Evolutionary conservation across 2,113 vertebrate species (phyloP), one percentile per base, ranked within the genome.

Genomic region (Falco punctatus): DNA sequence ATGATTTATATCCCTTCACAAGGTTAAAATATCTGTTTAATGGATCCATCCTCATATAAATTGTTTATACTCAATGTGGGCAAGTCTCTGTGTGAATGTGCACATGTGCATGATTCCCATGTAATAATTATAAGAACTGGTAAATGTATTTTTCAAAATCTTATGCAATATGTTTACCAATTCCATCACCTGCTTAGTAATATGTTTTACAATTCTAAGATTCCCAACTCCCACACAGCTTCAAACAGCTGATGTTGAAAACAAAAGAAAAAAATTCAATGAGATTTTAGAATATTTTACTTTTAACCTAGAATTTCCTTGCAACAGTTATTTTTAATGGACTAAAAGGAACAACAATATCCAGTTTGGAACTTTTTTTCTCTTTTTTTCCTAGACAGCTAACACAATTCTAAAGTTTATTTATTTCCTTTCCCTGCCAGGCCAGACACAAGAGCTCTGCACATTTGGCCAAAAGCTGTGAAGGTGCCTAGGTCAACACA

Each of bases 401-500:
- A 65, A 49, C 33, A 61, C 3, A 65, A 16, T 64, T 65, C 21
- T 81, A 48, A 71, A 69, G 9, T 85, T 92, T 78, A 26, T 77
- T 90, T 79, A 11, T 66, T 86, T 77, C 23, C 32, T 92, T 81
- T 66, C n/a, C 9, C 33, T 94, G 11, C 1, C 58, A 90, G 26
- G n/a, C 40, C 42, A 84, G 49, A 32, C 23, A 44, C 19, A 65
- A 69, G 62, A 85, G 16, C 20, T 87, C 46, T 81, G 15, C 62
- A 87, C 73, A 81, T 87, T 89, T 94, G 83, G 49, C 40, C 78
- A 92, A 94, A 96, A 96, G 27, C 84, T 92, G 78, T 95, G 62
- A 84, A 70, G 38, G 33, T 89, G 75, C 54, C 44, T 48, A 52
- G 65, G 81, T 89, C 58, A 87, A 91, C 13, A 48, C 8, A 58